A percentile compares a stretch with the other conserved stretches of the same genome.
These are phyloP conservation scores for Pachyrhynchus sulphureomaculatus DNA, from an alignment of 1,140 invertebrate species.

Conservation along the genomic window DNA sequence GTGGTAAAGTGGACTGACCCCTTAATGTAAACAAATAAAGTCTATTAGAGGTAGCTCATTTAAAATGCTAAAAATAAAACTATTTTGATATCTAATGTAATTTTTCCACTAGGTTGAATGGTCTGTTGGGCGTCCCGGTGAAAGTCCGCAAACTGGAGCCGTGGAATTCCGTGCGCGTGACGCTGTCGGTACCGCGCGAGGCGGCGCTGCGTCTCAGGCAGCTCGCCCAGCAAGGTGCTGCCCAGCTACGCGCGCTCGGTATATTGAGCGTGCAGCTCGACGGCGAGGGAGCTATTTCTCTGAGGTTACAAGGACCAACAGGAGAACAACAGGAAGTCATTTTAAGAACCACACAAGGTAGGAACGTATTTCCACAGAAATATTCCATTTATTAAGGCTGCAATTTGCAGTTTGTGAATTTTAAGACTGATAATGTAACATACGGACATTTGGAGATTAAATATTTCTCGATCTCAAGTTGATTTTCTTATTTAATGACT, in stretches of 20 bases:
- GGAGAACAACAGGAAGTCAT: constrained; percentile 73
- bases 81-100: too few relatives aligned
- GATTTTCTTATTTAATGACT: too few relatives aligned
- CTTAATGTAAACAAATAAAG: too few relatives aligned
- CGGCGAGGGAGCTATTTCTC: constrained; percentile 91
- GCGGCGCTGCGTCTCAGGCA: constrained; percentile 86
- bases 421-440: too few relatives aligned
- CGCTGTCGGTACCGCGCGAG: constrained; percentile 93
- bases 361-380: too few relatives aligned
- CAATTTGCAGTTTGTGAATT: too few relatives aligned
- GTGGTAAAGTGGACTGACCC: too few relatives aligned
- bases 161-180: constrained; percentile 97
- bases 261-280: constrained; percentile 95
- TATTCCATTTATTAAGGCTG: too few relatives aligned
- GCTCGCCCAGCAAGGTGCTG: constrained; percentile 85
- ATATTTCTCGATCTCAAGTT: too few relatives aligned
- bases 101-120: constrained; percentile 57
- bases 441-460: too few relatives aligned
- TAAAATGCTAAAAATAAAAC: too few relatives aligned
- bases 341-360: constrained; percentile 53
- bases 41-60: too few relatives aligned
- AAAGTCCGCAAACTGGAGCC: constrained; percentile 87
- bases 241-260: constrained; percentile 83
- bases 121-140: constrained; percentile 69
- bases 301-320: constrained; percentile 77